Base-by-base conservation (phyloP, 2,113 vertebrate genomes). In the Scomber colias region DNA sequence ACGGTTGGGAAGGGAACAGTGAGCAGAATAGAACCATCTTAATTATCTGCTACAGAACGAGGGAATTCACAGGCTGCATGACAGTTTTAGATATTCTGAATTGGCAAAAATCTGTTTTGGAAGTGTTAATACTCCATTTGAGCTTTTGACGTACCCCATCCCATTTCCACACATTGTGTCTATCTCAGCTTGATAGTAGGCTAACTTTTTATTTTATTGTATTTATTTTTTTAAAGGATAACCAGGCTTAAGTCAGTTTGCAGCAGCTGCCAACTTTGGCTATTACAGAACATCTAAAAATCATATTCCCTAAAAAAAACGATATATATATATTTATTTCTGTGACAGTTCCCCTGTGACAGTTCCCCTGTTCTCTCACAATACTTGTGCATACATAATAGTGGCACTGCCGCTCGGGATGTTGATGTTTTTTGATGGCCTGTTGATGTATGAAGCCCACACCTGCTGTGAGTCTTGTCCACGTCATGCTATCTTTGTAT, bases 21-120 rank as follows among this genome's bases (percentile, higher is more conserved):
- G 57, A 81, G 81, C 56, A 31, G 65, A 89, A 90, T 83, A 35
- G 77, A 83, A 78, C 71, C 49, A 30, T 64, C 76, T 16, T 62
- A 75, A 83, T 87, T 66, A 69, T 72, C 77, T 83, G 17, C 70
- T 0, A 3, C 0, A 30, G 46, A 83, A 57, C 15, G 44, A 70
- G 63, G 16, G 49, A 24, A 57, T 57, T 71, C 56, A 2, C 50
- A 31, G 35, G n/a, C 46, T 50, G 16, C 40, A 19, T 3, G 55
- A 3, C 19, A 54, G 48, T 78, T 84, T 78, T 11, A 54, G 50
- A 73, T 51, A 15, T 67, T 49, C 4, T 27, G 15, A 71, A 31
- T 71, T 11, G 3, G n/a, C 14, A 48, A 5, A 67, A 31, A 51
- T 48, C 7, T 14, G 48, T 70, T 27, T 65, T 65, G 19, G 35